Evolutionary conservation across 2,113 vertebrate genomes (phyloP).

Genomic region (Sclerurus mexicanus): DNA sequence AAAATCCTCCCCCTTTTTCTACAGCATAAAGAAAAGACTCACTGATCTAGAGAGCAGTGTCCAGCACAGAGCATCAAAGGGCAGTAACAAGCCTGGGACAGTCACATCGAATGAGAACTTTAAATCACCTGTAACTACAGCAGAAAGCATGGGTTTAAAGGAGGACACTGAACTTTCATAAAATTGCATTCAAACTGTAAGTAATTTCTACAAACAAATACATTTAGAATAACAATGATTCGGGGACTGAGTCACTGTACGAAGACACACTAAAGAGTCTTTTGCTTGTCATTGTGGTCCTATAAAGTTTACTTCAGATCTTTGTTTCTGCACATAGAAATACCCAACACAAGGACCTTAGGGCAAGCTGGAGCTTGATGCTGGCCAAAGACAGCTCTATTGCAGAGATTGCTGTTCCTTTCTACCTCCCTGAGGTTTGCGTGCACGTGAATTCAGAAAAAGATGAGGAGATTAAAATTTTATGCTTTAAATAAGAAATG

Average conservation of each 20-base stretch:
- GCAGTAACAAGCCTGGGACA: not conserved
- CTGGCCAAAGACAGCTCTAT: not conserved
- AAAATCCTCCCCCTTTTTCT: not conserved
- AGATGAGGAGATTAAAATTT: not conserved
- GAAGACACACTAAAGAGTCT: not conserved
- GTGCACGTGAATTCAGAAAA: not conserved
- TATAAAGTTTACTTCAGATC: not conserved
- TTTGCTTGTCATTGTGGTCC: not conserved
- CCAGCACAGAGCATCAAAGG: not conserved
- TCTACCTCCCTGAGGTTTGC: not conserved
- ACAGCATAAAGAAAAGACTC: not conserved
- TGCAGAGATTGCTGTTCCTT: not conserved
- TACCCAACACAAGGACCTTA: not conserved
- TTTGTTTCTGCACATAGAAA: not conserved
- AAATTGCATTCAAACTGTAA: not conserved
- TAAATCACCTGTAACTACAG: not conserved
- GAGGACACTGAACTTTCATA: not conserved
- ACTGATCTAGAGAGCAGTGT: not conserved
- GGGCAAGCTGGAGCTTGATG: not conserved
- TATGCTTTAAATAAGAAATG: not conserved
- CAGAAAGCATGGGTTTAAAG: not conserved
- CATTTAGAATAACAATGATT: not conserved
- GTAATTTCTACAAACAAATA: not conserved
- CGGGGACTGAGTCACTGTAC: not conserved
- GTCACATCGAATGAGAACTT: not conserved